A percentile compares a stretch with the other conserved stretches of the same genome.
phyloP scores from a whole-genome alignment of 2,113 vertebrate genomes.

The Anseranas semipalmata region DNA sequence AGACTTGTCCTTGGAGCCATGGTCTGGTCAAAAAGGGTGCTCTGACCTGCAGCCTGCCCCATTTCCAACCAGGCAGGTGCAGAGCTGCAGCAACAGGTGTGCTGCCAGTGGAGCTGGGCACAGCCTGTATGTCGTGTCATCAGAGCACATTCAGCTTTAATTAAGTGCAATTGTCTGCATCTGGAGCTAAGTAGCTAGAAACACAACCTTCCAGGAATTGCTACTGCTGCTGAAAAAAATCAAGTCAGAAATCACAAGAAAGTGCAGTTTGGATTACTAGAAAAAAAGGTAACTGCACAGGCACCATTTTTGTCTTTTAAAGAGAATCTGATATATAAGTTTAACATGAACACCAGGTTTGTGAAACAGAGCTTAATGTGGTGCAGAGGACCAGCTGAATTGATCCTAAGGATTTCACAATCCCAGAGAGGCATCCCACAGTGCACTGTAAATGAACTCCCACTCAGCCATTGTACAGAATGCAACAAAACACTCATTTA shows the following conservation, averaged over 20 bases:
- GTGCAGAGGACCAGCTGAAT: background rate
- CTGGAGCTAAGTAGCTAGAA: background rate
- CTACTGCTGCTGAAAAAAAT: background rate
- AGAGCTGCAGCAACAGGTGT: background rate
- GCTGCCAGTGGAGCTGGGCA: background rate
- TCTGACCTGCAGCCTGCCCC: background rate
- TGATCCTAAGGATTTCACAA: background rate
- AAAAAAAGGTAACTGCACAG: background rate
- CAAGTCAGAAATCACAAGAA: background rate
- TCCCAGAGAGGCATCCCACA: background rate
- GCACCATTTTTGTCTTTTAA: background rate
- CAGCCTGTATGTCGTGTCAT: background rate
- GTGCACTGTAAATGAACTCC: background rate
- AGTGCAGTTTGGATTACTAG: background rate
- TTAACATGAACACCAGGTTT: background rate
- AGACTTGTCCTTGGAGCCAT: background rate
- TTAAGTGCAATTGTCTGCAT: background rate
- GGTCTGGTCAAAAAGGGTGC: background rate
- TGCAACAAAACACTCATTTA: background rate
- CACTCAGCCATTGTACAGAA: background rate
- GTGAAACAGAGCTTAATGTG: background rate
- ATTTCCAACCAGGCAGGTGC: background rate
- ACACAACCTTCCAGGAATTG: background rate
- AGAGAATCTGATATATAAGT: background rate
- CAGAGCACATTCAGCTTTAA: background rate